These are phyloP conservation scores for Seriola aureovittata DNA, from an alignment of 2,113 vertebrate species.

Conservation along the genomic window DNA sequence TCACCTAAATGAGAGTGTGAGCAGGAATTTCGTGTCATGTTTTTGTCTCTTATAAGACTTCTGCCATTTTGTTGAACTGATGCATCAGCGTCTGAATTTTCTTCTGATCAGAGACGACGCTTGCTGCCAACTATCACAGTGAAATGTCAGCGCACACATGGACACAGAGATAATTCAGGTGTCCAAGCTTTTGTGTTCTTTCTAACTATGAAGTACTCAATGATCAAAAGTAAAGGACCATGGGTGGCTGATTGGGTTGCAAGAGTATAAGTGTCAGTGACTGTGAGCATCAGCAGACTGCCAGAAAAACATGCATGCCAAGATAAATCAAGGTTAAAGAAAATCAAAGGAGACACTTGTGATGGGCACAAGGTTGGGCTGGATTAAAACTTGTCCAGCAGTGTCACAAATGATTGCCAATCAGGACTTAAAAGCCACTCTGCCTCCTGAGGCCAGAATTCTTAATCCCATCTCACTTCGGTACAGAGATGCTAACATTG, in stretches of 20 bases:
- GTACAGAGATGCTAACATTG: constrained; percentile 72
- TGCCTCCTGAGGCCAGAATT: constrained; percentile 63
- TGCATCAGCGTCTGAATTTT: too few species aligned
- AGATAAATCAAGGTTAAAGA: constrained; percentile 70
- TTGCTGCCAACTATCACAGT: too few species aligned
- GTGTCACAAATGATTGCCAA: constrained; percentile 74
- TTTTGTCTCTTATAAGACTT: too few species aligned
- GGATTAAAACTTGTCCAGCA: constrained; percentile 73
- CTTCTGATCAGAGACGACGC: too few species aligned
- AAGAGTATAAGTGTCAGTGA: constrained; percentile 14
- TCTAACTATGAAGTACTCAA: constrained; percentile 9
- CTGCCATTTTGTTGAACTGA: too few species aligned
- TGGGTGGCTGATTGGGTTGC: constrained; percentile 54
- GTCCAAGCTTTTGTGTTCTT: constrained; percentile 4
- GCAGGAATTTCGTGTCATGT: too few species aligned
- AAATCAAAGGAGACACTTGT: constrained; percentile 62
- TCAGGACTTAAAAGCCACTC: constrained; percentile 72
- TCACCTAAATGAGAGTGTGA: too few species aligned
- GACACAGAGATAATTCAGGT: neutral
- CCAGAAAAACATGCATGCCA: constrained; percentile 23
- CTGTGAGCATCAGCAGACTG: constrained; percentile 14
- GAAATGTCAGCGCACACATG: neutral
- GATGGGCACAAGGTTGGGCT: constrained; percentile 54
- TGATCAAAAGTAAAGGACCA: constrained; percentile 41
- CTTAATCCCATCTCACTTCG: constrained; percentile 62